Percentiles rank a stretch among this genome's conserved stretches.
Evolutionary conservation across 1,140 invertebrate genomes (phyloP).

Genomic region (Zophobas atratus): DNA sequence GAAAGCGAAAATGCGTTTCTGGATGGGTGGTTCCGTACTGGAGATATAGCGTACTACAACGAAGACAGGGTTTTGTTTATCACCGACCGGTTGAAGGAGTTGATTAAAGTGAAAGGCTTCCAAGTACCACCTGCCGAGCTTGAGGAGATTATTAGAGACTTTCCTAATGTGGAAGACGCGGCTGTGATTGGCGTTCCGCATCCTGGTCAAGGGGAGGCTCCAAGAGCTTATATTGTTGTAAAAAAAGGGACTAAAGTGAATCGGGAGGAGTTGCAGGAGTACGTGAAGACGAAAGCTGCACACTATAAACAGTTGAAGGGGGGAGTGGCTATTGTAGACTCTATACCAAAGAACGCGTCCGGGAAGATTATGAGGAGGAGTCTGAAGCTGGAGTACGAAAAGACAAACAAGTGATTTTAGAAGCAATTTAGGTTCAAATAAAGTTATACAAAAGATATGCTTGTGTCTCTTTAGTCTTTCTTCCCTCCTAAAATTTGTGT

Average conservation of each 20-base stretch:
- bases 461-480: too few relatives aligned
- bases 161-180: slow-evolving; percentile 78
- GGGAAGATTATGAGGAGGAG: slow-evolving; percentile 76
- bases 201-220: slow-evolving; percentile 80
- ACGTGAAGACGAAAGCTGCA: slow-evolving; percentile 66
- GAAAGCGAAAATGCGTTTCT: slow-evolving; percentile 77
- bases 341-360: slow-evolving; percentile 75
- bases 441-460: too few relatives aligned
- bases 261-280: slow-evolving; percentile 67
- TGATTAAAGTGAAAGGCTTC: slow-evolving; percentile 86
- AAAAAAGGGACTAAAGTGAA: slow-evolving; percentile 65
- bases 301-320: slow-evolving; percentile 69
- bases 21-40: slow-evolving; percentile 81
- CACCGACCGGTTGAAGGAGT: slow-evolving; percentile 83
- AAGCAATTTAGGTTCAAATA: too few relatives aligned
- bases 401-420: slow-evolving; percentile 1
- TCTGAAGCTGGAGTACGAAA: slow-evolving; percentile 65
- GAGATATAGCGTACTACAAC: slow-evolving; percentile 84
- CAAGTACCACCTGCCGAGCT: slow-evolving; percentile 86
- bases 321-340: slow-evolving; percentile 71
- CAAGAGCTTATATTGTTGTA: slow-evolving; percentile 79
- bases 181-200: slow-evolving; percentile 85
- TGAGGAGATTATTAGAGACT: slow-evolving; percentile 79
- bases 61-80: slow-evolving; percentile 79
- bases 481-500: too few relatives aligned